Evolutionary conservation across 2,888 invertebrate species (phyloP), one percentile per base, ranked within the genome.

Genomic region (Metalampra italica): DNA sequence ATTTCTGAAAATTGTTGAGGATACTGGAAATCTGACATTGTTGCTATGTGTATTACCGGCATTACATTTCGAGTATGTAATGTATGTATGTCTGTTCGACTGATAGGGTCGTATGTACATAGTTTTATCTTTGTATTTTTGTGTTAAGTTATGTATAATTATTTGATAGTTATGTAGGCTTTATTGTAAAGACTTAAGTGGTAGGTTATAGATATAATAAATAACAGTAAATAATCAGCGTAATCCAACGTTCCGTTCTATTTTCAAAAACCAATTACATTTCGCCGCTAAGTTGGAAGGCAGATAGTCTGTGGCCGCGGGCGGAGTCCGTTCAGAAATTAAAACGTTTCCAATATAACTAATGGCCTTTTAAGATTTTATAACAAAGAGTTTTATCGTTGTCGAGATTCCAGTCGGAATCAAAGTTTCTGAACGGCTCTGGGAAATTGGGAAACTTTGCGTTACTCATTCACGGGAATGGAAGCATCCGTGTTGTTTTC

Each of bases 211-310:
- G n/a, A n/a, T n/a, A n/a, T n/a, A n/a, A n/a, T n/a, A n/a, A n/a
- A n/a, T n/a, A n/a, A n/a, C n/a, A n/a, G n/a, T n/a, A n/a, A n/a
- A 45, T 12, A 44, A 30, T 45, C 36, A 36, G 47, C 48, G 41
- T 46, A 43, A 49, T 45, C 45, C 42, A 45, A 39, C 41, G 36
- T 36, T 45, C 43, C 47, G 37, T 48, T 51, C 51, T 45, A 53
- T 60, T 62, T 64, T 64, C 56, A 52, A 66, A 63, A 62, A 61
- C 52, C 67, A 68, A 70, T 68, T 66, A 70, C 65, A 68, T 70
- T 64, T 60, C 14, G 57, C 54, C 53, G 56, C 50, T 47, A 54
- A 46, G 45, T 51, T 36, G 36, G 36, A n/a, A 36, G 36, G 36
- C 36, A 36, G 36, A 36, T 36, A 57, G 58, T 45, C 46, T 57